Evolutionary conservation across 2,888 invertebrate species (phyloP).

Genomic region (Metalampra italica): DNA sequence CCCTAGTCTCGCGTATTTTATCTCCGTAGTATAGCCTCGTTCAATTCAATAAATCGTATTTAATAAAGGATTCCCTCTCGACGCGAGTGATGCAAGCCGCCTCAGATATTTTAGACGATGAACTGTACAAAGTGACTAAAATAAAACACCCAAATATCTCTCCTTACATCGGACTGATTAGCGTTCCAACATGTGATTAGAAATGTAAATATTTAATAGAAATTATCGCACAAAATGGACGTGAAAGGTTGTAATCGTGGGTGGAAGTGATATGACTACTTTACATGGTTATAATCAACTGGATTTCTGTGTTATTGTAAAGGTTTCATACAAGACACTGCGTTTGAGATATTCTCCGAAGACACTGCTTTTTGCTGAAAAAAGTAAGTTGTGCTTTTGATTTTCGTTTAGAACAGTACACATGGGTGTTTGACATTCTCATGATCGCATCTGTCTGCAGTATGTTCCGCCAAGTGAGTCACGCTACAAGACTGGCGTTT

Average conservation of each 20-base stretch:
- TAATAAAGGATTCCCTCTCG: conserved; percentile 18
- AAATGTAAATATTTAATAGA: conserved; percentile 62
- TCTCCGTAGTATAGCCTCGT: neutral
- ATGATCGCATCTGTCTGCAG: conserved; percentile 19
- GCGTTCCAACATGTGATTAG: conserved; percentile 58
- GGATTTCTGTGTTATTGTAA: conserved; percentile 11
- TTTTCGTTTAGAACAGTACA: neutral
- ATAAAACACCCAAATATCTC: conserved; percentile 1
- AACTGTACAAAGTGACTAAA: conserved; percentile 11
- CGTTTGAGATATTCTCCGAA: neutral
- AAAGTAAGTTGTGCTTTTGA: conserved; percentile 24
- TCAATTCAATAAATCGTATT: neutral
- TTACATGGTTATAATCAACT: conserved; percentile 24
- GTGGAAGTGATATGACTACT: conserved; percentile 50
- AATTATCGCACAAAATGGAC: conserved; percentile 61
- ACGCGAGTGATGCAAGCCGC: conserved; percentile 42
- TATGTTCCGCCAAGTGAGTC: conserved; percentile 16
- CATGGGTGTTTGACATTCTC: too few species aligned
- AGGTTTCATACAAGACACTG: conserved; percentile 4
- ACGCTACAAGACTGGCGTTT: conserved; percentile 10
- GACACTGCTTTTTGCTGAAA: neutral
- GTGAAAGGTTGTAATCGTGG: conserved; percentile 53
- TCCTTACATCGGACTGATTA: neutral
- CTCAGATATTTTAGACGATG: conserved; percentile 30
- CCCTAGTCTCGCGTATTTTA: neutral